These are phyloP conservation scores for Hemiscyllium ocellatum DNA, from an alignment of 2,113 vertebrate species.

Conservation along the genomic window DNA sequence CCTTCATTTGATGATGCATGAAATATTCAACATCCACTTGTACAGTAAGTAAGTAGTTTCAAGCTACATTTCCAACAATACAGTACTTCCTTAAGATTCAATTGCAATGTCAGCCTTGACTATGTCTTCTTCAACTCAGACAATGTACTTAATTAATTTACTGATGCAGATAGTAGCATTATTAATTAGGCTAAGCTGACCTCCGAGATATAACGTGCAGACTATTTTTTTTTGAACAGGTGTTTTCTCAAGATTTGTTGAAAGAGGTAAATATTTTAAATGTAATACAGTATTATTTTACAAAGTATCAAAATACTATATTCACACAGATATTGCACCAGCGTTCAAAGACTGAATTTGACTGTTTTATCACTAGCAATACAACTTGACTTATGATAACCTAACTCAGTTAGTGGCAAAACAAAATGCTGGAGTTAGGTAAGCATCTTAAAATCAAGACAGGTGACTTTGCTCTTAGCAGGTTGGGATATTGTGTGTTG, in stretches of 20 bases:
- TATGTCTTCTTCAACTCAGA: background rate
- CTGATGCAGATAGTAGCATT: background rate
- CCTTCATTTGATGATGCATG: background rate
- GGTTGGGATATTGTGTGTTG: background rate
- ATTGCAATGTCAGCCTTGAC: background rate
- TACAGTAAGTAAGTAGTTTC: background rate
- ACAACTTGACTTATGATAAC: background rate
- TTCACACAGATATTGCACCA: background rate
- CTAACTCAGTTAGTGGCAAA: background rate
- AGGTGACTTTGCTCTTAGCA: background rate
- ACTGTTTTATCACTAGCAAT: background rate
- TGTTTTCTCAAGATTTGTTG: background rate
- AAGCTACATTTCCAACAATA: background rate
- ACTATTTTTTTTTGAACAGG: background rate
- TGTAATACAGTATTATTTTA: background rate
- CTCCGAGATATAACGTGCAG: background rate
- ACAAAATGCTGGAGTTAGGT: background rate
- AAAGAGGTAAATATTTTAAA: background rate
- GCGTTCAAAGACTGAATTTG: background rate
- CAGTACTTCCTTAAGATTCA: background rate
- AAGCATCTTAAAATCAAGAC: background rate
- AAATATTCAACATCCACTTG: background rate
- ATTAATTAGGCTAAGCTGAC: background rate
- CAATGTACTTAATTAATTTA: background rate
- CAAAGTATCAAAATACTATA: background rate